phyloP scores from a whole-genome alignment of 1,140 invertebrate genomes.

The Conus betulinus region DNA sequence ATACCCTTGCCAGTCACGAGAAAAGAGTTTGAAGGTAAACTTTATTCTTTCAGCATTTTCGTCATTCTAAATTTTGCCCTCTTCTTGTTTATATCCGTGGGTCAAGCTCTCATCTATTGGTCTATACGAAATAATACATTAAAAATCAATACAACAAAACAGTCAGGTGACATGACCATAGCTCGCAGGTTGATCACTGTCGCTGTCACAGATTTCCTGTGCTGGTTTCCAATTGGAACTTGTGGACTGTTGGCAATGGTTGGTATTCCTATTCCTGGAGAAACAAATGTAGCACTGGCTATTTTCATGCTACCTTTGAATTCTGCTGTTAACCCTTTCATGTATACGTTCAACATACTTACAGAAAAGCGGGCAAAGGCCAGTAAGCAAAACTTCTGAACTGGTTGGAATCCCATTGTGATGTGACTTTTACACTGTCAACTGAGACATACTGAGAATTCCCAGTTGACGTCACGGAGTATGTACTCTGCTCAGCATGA shows the following conservation, averaged over 20 bases:
- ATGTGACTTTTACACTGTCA: no score
- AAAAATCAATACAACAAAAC: neutral
- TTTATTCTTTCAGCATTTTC: constrained; percentile 45
- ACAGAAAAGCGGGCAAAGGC: neutral
- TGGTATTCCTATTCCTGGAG: neutral
- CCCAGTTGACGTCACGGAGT: no score
- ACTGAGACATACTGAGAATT: no score
- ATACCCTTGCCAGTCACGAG: no score
- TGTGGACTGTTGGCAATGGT: neutral
- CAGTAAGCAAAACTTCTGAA: no score
- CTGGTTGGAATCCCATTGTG: no score
- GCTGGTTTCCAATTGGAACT: neutral
- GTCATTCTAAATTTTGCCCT: no score
- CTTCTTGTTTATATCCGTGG: no score
- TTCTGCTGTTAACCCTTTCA: neutral
- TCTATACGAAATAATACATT: neutral
- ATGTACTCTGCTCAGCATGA: no score
- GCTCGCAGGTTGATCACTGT: neutral
- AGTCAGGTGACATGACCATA: neutral
- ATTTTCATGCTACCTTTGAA: neutral
- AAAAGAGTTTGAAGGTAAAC: constrained; percentile 35
- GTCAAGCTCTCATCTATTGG: no score
- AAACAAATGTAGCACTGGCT: neutral
- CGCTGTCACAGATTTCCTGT: neutral
- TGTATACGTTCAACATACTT: neutral